Evolutionary conservation across 1,140 invertebrate genomes (phyloP), one percentile per base, ranked within the genome.

Genomic region (Apocrypta bakeri): DNA sequence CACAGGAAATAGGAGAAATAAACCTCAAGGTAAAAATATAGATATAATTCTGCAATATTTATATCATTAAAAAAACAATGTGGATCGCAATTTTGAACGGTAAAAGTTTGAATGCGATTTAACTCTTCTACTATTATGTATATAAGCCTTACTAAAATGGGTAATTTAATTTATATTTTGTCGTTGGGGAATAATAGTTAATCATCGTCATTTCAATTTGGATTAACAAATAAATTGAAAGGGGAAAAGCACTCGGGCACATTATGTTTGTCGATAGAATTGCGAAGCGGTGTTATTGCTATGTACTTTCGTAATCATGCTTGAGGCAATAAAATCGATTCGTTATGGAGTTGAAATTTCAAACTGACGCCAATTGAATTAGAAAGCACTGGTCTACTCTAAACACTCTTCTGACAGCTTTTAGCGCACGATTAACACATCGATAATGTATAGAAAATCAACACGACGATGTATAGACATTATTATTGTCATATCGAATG

Each of bases 231-330:
- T 21, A 37, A 11, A 71, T 37, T 71, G 27, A 11, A 7, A 14
- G 21, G 27, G 7, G 68, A 71, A 71, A 71, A 37, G 68, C 68
- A 71, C 31, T 71, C n/a, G 11, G 7, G 31, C 21, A 21, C 11
- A 71, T 33, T 56, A 56, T 56, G 17, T 56, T 71, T 33, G 31
- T 21, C 31, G 31, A 71, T 71, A 21, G 17, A 71, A 71, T 71
- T 71, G 11, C n/a, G 64, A 66, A 11, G 29, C 68, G 31, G 27
- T n/a, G 31, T 33, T 33, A 33, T 33, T 29, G 4, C 64, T 66
- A 66, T 27, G 9, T 66, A 66, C n/a, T 66, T 66, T 66, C 63
- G 27, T 66, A 66, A 66, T 66, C 12, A 66, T 66, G 27, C 63
- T 8, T 11, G 63, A 8, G 2, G 25, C 12, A 27, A 66, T 66